Conservation (phyloP, 2,888 invertebrate species). For the Acronicta alni region DNA sequence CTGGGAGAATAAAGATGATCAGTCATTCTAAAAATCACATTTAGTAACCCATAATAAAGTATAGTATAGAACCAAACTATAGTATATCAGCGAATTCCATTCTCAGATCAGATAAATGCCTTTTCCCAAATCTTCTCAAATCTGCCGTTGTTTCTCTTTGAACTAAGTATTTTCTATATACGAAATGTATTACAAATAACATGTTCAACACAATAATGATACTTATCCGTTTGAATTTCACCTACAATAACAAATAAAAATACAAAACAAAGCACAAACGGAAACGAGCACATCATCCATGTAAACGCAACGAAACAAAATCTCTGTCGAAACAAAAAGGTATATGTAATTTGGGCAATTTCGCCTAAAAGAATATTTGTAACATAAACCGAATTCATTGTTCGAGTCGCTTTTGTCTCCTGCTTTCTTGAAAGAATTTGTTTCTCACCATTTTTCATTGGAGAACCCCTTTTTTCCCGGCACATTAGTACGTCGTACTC, state of each 20-base stretch:
- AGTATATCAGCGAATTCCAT: not conserved
- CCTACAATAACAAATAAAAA: constrained; percentile 7
- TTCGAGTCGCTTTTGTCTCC: constrained; percentile 57
- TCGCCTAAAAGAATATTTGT: constrained; percentile 56
- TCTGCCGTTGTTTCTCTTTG: not conserved
- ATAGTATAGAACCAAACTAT: too few species aligned
- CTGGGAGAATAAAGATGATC: not conserved
- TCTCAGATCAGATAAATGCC: not conserved
- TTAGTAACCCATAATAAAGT: too few species aligned
- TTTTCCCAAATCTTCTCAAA: not conserved
- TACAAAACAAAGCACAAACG: constrained; percentile 22
- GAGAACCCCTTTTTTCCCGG: constrained; percentile 63
- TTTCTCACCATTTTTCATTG: constrained; percentile 67
- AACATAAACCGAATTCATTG: constrained; percentile 59
- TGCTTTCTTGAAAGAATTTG: constrained; percentile 58
- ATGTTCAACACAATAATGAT: constrained; percentile 2
- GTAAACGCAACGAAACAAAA: constrained; percentile 30
- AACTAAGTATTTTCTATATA: not conserved
- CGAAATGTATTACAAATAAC: not conserved
- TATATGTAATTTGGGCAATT: constrained; percentile 47
- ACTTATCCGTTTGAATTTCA: constrained; percentile 1
- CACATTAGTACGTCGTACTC: constrained; percentile 63
- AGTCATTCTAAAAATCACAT: too few species aligned
- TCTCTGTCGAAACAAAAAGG: constrained; percentile 28
- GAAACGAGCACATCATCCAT: constrained; percentile 17